phyloP scores from a whole-genome alignment of 2,888 invertebrate species.

The Ormyrus labotus region DNA sequence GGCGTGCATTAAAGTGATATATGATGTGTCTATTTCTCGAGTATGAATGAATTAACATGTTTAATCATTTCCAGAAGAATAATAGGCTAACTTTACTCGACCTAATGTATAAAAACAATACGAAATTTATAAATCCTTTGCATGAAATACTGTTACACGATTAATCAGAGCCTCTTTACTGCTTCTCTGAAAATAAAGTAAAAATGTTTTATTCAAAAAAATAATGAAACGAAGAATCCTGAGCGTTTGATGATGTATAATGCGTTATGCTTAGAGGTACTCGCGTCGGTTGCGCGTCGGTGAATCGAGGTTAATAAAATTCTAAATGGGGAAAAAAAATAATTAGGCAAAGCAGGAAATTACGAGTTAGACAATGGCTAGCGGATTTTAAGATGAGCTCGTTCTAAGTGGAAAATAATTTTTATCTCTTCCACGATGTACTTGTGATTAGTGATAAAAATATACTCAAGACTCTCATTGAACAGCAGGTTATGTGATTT shows the following conservation, averaged over 20 bases:
- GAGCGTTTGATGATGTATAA: slow-evolving; percentile 18
- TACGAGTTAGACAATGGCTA: slow-evolving; percentile 31
- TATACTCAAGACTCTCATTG: not conserved
- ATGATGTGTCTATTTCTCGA: too few relatives aligned
- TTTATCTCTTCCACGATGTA: not conserved
- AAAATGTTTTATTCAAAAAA: not conserved
- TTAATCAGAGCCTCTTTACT: too few relatives aligned
- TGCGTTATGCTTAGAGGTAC: not conserved
- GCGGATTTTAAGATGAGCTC: slow-evolving; percentile 6
- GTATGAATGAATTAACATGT: too few relatives aligned
- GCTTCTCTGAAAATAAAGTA: too few relatives aligned
- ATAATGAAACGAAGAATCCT: not conserved
- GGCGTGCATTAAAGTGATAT: too few relatives aligned
- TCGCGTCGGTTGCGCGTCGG: slow-evolving; percentile 33
- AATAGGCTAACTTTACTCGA: too few relatives aligned
- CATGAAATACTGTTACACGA: too few relatives aligned
- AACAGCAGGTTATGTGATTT: slow-evolving; percentile 3
- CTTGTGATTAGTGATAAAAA: slow-evolving; percentile 32
- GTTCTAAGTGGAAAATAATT: slow-evolving; percentile 39
- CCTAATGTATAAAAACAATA: too few relatives aligned
- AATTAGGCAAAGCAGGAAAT: slow-evolving; percentile 28
- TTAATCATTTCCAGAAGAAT: too few relatives aligned
- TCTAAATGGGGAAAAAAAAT: slow-evolving; percentile 40
- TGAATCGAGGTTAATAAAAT: slow-evolving; percentile 53
- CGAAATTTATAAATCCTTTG: too few relatives aligned